Evolutionary conservation across 2,888 invertebrate genomes (phyloP), one percentile per base, ranked within the genome.

Genomic region (Lycia hirtaria): DNA sequence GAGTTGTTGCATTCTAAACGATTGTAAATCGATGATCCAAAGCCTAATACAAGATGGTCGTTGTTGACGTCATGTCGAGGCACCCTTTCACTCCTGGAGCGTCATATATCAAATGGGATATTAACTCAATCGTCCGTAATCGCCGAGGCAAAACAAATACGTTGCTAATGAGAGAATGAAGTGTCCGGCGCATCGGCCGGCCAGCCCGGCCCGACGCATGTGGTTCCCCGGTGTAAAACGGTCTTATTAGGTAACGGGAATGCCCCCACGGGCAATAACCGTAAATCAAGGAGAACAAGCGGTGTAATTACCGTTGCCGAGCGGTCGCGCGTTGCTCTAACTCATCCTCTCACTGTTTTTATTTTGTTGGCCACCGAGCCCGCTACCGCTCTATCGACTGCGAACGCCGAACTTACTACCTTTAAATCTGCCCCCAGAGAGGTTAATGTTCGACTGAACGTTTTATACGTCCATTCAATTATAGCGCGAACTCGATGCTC

Each of bases 221-320:
- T 88, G 87, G 87, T 87, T 78, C 85, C 80, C 85, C 85, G 81
- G 86, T 88, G 90, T 87, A 88, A 90, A 91, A 89, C 86, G 89
- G 84, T 89, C 91, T 92, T 92, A 91, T 92, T 92, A 91, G 88
- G 91, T 91, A 90, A 87, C 90, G 85, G 88, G 89, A 87, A 89
- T 89, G 82, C 88, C 91, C 90, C 88, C 87, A 85, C 87, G 88
- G 88, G 92, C 92, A 92, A 93, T 93, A 93, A 92, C 92, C 90
- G 90, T 92, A 92, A 93, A 90, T 90, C 91, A 92, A 87, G 87
- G 85, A 88, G 90, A 92, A 91, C 93, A 92, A 93, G 92, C 92
- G 90, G 88, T 88, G 92, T 92, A 92, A 92, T 93, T 93, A 92
- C 93, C 88, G 86, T 76, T 83, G 88, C 82, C 83, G 86, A 85